These are phyloP conservation scores for Cheilosia scutellata DNA, from an alignment of 2,888 invertebrate genomes.

Conservation along the genomic window DNA sequence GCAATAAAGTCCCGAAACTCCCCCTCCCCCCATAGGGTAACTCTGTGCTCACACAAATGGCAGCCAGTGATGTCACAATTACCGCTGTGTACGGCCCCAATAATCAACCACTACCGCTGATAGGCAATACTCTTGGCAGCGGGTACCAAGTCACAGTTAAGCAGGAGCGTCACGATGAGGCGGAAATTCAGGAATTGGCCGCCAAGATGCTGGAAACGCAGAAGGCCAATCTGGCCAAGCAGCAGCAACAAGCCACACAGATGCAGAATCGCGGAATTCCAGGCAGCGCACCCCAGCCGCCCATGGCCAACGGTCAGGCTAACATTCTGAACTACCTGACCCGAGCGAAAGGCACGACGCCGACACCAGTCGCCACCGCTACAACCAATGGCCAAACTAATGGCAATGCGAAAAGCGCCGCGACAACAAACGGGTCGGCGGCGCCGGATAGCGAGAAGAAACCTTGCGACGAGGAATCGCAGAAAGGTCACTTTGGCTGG, in stretches of 20 bases:
- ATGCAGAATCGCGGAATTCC: constrained; percentile 66
- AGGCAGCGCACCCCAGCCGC: constrained; percentile 77
- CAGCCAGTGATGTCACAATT: constrained; percentile 78
- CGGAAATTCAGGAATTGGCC: constrained; percentile 93
- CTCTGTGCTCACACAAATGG: constrained; percentile 28
- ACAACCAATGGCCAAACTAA: constrained; percentile 47
- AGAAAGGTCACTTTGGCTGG: constrained; percentile 95
- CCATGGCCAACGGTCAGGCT: constrained; percentile 83
- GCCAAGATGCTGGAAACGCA: constrained; percentile 94
- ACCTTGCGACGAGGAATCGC: constrained; percentile 89
- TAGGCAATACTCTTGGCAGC: constrained; percentile 81
- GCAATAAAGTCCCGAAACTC: background rate
- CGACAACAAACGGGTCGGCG: constrained; percentile 76
- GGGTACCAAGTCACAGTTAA: constrained; percentile 80
- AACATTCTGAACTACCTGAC: constrained; percentile 88
- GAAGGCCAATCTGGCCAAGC: constrained; percentile 86
- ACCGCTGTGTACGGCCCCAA: constrained; percentile 82
- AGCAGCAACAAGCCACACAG: constrained; percentile 82
- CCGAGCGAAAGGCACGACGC: constrained; percentile 78
- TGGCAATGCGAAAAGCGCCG: constrained; percentile 23
- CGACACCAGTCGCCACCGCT: constrained; percentile 34
- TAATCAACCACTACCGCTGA: constrained; percentile 81
- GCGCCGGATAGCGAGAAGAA: constrained; percentile 78
- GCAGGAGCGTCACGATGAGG: constrained; percentile 88
- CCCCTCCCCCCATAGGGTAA: constrained; percentile 21